Conservation (phyloP, 2,113 vertebrate species). For the Benitochromis conjunctus region DNA sequence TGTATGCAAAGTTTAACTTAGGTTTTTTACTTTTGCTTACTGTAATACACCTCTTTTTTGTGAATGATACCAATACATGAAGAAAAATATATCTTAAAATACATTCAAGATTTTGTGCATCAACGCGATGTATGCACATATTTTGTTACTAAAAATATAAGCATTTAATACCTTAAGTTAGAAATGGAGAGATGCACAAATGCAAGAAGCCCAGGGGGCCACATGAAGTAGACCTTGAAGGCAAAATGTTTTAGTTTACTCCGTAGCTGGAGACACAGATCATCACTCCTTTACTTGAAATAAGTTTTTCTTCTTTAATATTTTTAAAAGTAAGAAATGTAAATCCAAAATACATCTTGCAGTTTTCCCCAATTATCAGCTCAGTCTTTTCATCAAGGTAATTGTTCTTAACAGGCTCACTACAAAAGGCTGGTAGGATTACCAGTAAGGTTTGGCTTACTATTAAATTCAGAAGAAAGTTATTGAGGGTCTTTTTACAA, state of each 20-base stretch:
- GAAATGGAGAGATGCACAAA: background rate
- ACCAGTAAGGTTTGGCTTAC: background rate
- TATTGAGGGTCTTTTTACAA: background rate
- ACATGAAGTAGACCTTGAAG: background rate
- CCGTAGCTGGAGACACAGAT: background rate
- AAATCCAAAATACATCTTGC: background rate
- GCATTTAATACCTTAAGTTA: background rate
- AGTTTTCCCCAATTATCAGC: background rate
- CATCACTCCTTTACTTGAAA: background rate
- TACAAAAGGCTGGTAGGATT: background rate
- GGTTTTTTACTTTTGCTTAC: accelerated
- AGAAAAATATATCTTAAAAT: background rate
- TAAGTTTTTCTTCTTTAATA: background rate
- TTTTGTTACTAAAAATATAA: background rate
- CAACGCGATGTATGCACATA: background rate
- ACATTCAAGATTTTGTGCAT: background rate
- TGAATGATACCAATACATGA: background rate
- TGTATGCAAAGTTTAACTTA: background rate
- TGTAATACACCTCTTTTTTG: background rate
- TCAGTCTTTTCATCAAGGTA: background rate
- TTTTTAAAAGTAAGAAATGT: background rate
- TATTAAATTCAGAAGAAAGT: background rate
- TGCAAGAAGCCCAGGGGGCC: too few relatives aligned
- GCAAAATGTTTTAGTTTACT: background rate
- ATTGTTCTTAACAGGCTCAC: background rate